Conservation (phyloP, 2,888 invertebrate genomes). For the Cheilosia vulpina region DNA sequence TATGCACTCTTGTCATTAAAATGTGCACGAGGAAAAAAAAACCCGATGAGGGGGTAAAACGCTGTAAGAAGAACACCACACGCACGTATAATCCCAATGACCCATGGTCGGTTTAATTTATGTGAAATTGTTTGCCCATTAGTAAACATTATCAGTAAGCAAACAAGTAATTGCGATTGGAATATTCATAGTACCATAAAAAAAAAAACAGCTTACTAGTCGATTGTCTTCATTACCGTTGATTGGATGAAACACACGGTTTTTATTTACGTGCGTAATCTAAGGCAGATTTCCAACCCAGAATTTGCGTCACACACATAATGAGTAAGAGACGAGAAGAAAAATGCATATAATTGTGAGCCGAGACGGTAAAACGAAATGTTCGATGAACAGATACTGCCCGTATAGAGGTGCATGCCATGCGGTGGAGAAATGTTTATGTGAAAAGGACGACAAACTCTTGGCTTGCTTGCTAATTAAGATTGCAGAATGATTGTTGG, state of each 20-base stretch:
- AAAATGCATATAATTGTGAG: slow-evolving; percentile 31
- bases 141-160: slow-evolving; percentile 76
- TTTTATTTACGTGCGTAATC: slow-evolving; percentile 57
- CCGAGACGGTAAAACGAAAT: slow-evolving; percentile 14
- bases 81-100: slow-evolving; percentile 63
- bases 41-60: slow-evolving; percentile 7
- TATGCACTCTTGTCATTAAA: slow-evolving; percentile 71
- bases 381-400: slow-evolving; percentile 10
- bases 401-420: background rate
- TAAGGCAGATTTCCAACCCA: slow-evolving; percentile 54
- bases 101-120: slow-evolving; percentile 76
- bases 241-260: slow-evolving; percentile 49
- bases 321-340: slow-evolving; percentile 44
- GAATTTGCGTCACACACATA: slow-evolving; percentile 67
- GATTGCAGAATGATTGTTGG: slow-evolving; percentile 74
- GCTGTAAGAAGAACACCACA: slow-evolving; percentile 38
- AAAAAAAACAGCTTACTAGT: slow-evolving; percentile 25
- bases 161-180: slow-evolving; percentile 76
- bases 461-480: slow-evolving; percentile 70
- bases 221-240: slow-evolving; percentile 70
- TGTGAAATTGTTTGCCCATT: slow-evolving; percentile 77
- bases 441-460: slow-evolving; percentile 53
- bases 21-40: slow-evolving; percentile 28
- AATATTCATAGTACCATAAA: slow-evolving; percentile 60
- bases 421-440: slow-evolving; percentile 48